Base-by-base conservation (phyloP, 2,888 invertebrate genomes). In the Imbricaverruca yamaguchii region DNA sequence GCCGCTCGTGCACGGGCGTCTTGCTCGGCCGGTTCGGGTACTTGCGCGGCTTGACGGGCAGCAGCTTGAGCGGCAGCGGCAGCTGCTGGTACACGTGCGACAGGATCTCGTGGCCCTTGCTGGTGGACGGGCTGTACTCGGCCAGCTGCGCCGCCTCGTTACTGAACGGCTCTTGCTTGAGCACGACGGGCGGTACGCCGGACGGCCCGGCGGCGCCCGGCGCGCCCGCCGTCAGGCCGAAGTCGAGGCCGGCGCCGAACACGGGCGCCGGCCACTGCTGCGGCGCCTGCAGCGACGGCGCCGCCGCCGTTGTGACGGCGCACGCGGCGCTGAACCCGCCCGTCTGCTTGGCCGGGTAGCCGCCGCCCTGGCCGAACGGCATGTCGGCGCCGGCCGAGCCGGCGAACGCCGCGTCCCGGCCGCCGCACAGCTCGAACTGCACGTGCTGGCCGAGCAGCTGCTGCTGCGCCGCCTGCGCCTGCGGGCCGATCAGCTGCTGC, bases 21-120 rank as follows among this genome's bases (percentile, higher is more conserved):
- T 98, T 98, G 89, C 96, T 96, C 79, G 97, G 97, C 84, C 98
- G 90, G 89, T 97, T 97, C n/a, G 97, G 97, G 87, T 98, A 98
- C 88, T 97, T 97, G 84, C 97, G 91, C 25, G 97, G 96, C 87
- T 98, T 97, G 15, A 96, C 96, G 53, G 96, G 95, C 81, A 96
- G 94, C 85, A 97, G 90, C 86, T 95, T 93, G 81, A 96, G 89
- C 57, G 96, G 96, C 85, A 94, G 91, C 80, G 93, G 91, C 87
- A 94, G 94, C 88, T 95, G 95, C 83, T 86, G 86, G 82, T 86
- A 86, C 67, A 86, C 86, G 81, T 84, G 87, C 80, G 95, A 95
- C n/a, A 96, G 90, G 84, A 96, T 96, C 88, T 96, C 96, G 88
- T 96, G 96, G 15, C 96, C 96, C 88, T 96, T 96, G 86, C 95